Conservation (phyloP, 2,797 vertebrate species). For the Tadarida brasiliensis region DNA sequence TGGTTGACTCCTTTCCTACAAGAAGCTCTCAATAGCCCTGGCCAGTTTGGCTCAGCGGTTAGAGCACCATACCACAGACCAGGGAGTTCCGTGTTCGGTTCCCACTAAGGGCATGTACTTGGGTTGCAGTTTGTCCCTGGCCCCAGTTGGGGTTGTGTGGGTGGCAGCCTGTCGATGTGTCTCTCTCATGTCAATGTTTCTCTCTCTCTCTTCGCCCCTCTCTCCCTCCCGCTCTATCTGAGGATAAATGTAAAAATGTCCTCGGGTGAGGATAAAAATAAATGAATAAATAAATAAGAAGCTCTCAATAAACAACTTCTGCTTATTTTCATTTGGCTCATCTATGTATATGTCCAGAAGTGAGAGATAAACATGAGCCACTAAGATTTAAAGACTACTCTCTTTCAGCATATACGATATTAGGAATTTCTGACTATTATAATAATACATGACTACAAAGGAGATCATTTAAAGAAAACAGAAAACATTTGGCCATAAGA, state of each 20-base stretch:
- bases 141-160: too few relatives aligned
- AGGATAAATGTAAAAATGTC: too few relatives aligned
- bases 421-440: neutral
- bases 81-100: too few relatives aligned
- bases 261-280: too few relatives aligned
- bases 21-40: neutral
- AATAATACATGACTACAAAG: neutral
- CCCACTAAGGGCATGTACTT: too few relatives aligned
- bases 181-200: too few relatives aligned
- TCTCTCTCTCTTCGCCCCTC: too few relatives aligned
- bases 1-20: neutral
- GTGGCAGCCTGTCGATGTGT: too few relatives aligned
- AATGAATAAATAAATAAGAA: neutral
- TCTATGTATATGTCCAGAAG: neutral
- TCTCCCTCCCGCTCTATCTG: too few relatives aligned
- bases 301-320: neutral
- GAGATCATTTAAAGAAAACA: neutral
- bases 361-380: neutral
- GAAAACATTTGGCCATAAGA: neutral
- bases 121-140: too few relatives aligned
- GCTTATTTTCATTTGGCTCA: neutral
- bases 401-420: neutral
- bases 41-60: too few relatives aligned
- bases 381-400: neutral
- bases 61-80: too few relatives aligned